Percentiles rank a stretch among this genome's conserved stretches.
phyloP scores from a whole-genome alignment of 1,140 invertebrate genomes.

The Drosophila carrolli region DNA sequence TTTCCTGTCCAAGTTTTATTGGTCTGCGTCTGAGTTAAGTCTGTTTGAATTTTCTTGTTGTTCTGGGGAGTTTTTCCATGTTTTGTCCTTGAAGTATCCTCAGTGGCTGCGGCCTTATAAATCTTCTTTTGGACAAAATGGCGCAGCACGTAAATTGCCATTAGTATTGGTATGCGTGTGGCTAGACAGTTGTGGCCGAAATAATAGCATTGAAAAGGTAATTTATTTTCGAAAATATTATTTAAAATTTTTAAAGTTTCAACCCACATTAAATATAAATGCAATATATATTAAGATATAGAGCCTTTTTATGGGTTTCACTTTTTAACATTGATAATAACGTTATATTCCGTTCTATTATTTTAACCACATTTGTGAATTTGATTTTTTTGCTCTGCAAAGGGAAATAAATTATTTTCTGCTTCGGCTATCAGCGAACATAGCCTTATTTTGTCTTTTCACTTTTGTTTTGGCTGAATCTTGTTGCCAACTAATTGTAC shows the following conservation, averaged over 20 bases:
- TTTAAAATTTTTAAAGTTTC: no score
- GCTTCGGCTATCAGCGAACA: slow-evolving; percentile 47
- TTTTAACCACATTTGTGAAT: not conserved
- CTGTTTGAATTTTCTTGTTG: slow-evolving; percentile 52
- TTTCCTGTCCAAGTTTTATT: slow-evolving; percentile 61
- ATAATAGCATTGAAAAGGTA: not conserved
- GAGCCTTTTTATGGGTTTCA: not conserved
- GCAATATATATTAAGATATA: not conserved
- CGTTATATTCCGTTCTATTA: not conserved
- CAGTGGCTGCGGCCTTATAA: slow-evolving; percentile 71
- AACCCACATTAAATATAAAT: no score
- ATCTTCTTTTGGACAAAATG: slow-evolving; percentile 69
- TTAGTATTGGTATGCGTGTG: slow-evolving; percentile 26
- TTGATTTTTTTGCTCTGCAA: slow-evolving; percentile 30
- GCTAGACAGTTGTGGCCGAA: not conserved
- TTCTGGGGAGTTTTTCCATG: slow-evolving; percentile 34
- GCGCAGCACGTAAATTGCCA: slow-evolving; percentile 62
- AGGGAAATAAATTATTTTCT: slow-evolving; percentile 65
- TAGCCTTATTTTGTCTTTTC: slow-evolving; percentile 39
- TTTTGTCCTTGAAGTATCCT: slow-evolving; percentile 76
- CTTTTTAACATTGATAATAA: not conserved
- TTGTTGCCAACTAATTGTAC: slow-evolving; percentile 69
- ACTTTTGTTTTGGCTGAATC: slow-evolving; percentile 57
- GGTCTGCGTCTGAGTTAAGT: slow-evolving; percentile 69
- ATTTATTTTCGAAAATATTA: no score